phyloP scores from a whole-genome alignment of 1,140 invertebrate genomes.

The Drosophila prosaltans region DNA sequence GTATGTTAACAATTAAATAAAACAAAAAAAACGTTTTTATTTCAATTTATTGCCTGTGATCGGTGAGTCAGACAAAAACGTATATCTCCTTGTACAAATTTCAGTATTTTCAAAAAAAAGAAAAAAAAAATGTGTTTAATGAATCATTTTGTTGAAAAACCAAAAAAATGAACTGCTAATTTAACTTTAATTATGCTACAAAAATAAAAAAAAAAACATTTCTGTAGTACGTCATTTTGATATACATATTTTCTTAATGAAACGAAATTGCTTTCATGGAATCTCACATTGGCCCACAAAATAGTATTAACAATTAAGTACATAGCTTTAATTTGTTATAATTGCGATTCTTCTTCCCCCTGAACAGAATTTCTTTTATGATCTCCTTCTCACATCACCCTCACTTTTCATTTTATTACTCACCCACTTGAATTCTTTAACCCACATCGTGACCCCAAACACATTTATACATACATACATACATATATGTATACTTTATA shows the following conservation, averaged over 20 bases:
- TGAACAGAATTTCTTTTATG: conserved; percentile 1
- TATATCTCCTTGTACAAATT: neutral
- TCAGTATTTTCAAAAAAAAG: neutral
- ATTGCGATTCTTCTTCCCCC: neutral
- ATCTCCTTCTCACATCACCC: neutral
- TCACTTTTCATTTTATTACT: neutral
- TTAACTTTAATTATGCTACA: neutral
- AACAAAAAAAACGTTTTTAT: neutral
- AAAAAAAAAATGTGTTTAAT: conserved; percentile 1
- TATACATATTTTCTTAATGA: neutral
- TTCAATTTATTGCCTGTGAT: neutral
- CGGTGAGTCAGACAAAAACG: neutral
- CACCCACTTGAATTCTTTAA: conserved; percentile 5
- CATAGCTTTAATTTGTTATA: neutral
- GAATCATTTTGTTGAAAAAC: neutral
- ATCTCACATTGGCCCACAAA: neutral
- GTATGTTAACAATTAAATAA: neutral
- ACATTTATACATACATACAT: neutral
- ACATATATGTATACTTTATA: neutral
- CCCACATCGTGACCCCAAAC: neutral
- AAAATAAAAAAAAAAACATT: too few species aligned
- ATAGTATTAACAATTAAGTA: neutral
- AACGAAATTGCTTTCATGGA: neutral
- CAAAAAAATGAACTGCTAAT: neutral
- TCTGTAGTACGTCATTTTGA: too few species aligned